Evolutionary conservation across 2,888 invertebrate species (phyloP).

Genomic region (Drosophila dives): DNA sequence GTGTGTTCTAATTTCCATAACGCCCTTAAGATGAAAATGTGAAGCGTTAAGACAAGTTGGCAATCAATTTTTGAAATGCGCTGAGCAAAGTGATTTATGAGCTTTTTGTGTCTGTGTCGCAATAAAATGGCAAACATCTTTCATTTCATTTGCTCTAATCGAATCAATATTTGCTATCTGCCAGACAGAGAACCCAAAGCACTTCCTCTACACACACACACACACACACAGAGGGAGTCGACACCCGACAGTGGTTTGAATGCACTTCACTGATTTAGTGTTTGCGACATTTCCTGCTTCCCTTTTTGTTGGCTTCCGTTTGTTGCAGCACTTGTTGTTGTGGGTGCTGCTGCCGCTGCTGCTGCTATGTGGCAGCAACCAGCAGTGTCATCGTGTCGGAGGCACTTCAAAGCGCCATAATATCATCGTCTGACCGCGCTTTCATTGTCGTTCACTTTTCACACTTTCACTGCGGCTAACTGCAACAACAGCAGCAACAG

Average conservation of each 20-base stretch:
- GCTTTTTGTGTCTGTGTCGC: constrained; percentile 39
- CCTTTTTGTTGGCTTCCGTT: constrained; percentile 62
- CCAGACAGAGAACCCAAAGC: constrained; percentile 30
- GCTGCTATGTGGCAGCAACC: constrained; percentile 22
- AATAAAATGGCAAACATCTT: constrained; percentile 49
- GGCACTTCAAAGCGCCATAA: constrained; percentile 70
- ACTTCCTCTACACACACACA: constrained; percentile 48
- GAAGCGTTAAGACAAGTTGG: constrained; percentile 19
- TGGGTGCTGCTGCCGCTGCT: constrained; percentile 21
- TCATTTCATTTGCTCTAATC: constrained; percentile 64
- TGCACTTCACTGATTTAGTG: constrained; percentile 79
- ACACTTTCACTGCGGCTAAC: constrained; percentile 62
- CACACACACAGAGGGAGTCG: neutral
- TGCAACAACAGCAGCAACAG: constrained; percentile 26
- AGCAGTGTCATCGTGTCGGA: constrained; percentile 65
- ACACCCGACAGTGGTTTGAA: constrained; percentile 41
- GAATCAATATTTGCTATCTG: constrained; percentile 70
- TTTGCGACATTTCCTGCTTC: constrained; percentile 77
- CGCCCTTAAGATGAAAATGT: constrained; percentile 36
- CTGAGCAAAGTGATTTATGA: constrained; percentile 56
- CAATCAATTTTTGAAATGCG: constrained; percentile 28
- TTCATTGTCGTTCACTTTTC: constrained; percentile 62
- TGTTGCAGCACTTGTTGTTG: constrained; percentile 26
- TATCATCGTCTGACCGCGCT: constrained; percentile 69
- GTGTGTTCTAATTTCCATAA: constrained; percentile 38